phyloP scores from a whole-genome alignment of 2,888 invertebrate genomes.

The Andrena bicolor region DNA sequence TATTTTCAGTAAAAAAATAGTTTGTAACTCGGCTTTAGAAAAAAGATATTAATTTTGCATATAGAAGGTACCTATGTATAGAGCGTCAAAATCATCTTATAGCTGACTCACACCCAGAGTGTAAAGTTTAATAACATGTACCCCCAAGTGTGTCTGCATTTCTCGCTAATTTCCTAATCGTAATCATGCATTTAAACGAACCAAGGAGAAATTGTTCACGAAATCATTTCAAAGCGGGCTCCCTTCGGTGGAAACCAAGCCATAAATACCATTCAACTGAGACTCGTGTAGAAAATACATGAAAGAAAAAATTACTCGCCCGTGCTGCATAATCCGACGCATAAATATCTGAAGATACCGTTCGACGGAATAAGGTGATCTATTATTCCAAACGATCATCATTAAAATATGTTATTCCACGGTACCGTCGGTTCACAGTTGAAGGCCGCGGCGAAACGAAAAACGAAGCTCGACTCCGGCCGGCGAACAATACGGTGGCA shows the following conservation, averaged over 20 bases:
- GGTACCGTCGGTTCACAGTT: neutral
- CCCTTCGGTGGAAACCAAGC: no score
- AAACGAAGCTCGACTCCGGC: slow-evolving; percentile 14
- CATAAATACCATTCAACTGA: no score
- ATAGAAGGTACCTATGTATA: no score
- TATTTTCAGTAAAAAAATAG: no score
- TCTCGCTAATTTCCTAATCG: neutral
- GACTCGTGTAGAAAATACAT: no score
- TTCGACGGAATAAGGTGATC: neutral
- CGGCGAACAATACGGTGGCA: slow-evolving; percentile 5
- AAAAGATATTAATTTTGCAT: no score
- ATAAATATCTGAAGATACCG: neutral
- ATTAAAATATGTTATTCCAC: neutral
- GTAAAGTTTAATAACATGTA: neutral
- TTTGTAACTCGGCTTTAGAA: no score
- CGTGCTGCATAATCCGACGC: no score
- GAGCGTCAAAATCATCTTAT: no score
- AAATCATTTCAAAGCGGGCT: neutral
- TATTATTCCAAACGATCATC: slow-evolving; percentile 5
- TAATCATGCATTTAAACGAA: no score
- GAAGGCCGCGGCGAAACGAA: neutral
- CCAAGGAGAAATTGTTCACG: neutral
- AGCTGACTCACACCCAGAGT: no score
- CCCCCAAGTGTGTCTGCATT: neutral
- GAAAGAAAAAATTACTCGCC: no score